phyloP scores from a whole-genome alignment of 2,797 vertebrate genomes.

The Acanthiza pusilla region DNA sequence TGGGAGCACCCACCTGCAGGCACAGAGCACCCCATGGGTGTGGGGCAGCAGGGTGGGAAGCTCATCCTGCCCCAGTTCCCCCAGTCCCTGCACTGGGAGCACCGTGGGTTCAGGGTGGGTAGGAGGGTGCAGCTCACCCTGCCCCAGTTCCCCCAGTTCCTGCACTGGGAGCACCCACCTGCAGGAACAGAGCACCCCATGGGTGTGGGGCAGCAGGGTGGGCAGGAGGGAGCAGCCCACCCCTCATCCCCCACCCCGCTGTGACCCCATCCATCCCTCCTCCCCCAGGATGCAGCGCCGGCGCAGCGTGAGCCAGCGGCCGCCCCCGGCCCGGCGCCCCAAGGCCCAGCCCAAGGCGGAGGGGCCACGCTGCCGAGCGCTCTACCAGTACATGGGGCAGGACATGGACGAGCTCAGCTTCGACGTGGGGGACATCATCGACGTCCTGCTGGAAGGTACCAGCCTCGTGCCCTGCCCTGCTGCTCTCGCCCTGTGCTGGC shows the following conservation, averaged over 20 bases:
- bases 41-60: neutral
- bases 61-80: fast-evolving
- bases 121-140: too few species aligned
- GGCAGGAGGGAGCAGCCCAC: neutral
- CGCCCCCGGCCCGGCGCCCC: constrained; percentile 81
- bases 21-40: fast-evolving
- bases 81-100: neutral
- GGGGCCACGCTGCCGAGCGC: constrained; percentile 81
- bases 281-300: constrained; percentile 83
- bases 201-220: neutral
- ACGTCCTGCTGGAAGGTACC: constrained; percentile 87
- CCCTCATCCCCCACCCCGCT: too few species aligned
- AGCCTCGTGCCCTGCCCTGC: neutral
- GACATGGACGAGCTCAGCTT: constrained; percentile 96
- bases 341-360: constrained; percentile 76
- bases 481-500: neutral
- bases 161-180: neutral
- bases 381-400: constrained; percentile 91
- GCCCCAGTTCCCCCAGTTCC: neutral
- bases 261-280: too few species aligned
- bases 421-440: constrained; percentile 84
- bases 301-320: constrained; percentile 81
- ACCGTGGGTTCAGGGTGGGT: too few species aligned
- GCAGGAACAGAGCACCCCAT: fast-evolving
- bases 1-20: neutral